Conservation (phyloP, 1,140 invertebrate species). For the Bombus pyrosoma region DNA sequence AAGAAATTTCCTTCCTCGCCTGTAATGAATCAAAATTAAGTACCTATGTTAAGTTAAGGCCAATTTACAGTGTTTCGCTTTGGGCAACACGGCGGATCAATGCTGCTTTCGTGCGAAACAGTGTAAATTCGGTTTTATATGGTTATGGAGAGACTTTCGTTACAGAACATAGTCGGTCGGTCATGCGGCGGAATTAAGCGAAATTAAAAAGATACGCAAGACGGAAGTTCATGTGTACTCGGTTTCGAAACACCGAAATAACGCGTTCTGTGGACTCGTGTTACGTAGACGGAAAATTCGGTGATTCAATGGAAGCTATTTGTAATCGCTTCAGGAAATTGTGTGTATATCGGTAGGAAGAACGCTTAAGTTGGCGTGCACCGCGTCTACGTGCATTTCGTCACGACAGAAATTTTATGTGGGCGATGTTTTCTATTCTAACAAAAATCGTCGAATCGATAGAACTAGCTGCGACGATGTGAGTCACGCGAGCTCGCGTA, state of each 20-base stretch:
- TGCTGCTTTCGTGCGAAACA: too few species aligned
- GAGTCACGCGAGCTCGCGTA: conserved; percentile 54
- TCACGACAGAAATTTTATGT: conserved; percentile 39
- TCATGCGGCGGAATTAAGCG: background rate
- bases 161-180: background rate
- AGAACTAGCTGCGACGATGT: conserved; percentile 37
- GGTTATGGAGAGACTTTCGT: background rate
- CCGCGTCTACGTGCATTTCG: background rate
- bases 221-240: background rate
- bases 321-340: conserved; percentile 39
- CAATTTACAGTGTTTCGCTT: too few species aligned
- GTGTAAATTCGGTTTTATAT: too few species aligned
- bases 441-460: conserved; percentile 55
- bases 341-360: background rate
- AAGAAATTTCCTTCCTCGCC: background rate
- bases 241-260: background rate
- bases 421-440: conserved; percentile 35
- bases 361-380: background rate
- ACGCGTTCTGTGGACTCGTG: too few species aligned
- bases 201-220: background rate
- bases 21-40: too few species aligned
- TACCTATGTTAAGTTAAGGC: background rate
- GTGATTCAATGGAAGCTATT: conserved; percentile 10
- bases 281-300: conserved; percentile 22
- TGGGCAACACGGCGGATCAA: too few species aligned